Percentiles rank a stretch among this genome's conserved stretches.
Evolutionary conservation across 92 coral and sea anemone genomes (phyloP).

Genomic region (Meandrina meandrites): DNA sequence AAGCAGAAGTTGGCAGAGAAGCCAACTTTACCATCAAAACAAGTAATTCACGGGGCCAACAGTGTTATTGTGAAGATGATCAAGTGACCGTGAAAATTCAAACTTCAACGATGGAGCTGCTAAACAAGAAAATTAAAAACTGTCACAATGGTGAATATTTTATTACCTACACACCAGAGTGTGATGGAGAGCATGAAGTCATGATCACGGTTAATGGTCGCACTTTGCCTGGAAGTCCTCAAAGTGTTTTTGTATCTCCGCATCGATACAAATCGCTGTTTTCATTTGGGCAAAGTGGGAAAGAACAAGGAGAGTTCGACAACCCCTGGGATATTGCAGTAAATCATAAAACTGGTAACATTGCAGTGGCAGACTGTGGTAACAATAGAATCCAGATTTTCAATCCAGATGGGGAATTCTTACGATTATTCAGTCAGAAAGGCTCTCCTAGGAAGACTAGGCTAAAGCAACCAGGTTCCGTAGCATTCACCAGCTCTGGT

Average conservation of each 20-base stretch:
- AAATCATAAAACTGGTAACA: not conserved
- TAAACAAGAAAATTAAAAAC: not conserved
- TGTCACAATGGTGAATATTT: not conserved
- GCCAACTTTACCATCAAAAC: not conserved
- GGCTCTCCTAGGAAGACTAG: too few relatives aligned
- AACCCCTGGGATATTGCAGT: not conserved
- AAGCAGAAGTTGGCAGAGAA: not conserved
- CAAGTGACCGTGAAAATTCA: not conserved
- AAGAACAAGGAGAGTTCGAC: not conserved
- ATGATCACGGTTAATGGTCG: not conserved
- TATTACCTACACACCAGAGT: not conserved
- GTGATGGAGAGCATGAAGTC: not conserved
- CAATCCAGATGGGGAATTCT: not conserved
- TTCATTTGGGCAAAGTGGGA: not conserved
- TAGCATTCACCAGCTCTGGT: not conserved
- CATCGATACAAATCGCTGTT: not conserved
- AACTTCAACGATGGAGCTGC: not conserved
- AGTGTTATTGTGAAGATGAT: slow-evolving; percentile 5
- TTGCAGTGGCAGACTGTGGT: not conserved
- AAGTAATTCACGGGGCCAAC: slow-evolving; percentile 11
- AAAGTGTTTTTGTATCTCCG: not conserved
- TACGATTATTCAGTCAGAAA: not conserved
- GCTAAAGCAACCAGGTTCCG: not conserved
- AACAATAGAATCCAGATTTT: not conserved
- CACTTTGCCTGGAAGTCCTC: not conserved